Percentiles rank a stretch among this genome's conserved stretches.
These are phyloP conservation scores for Loripinus fragilis DNA, from an alignment of 2,888 invertebrate genomes.

Conservation along the genomic window DNA sequence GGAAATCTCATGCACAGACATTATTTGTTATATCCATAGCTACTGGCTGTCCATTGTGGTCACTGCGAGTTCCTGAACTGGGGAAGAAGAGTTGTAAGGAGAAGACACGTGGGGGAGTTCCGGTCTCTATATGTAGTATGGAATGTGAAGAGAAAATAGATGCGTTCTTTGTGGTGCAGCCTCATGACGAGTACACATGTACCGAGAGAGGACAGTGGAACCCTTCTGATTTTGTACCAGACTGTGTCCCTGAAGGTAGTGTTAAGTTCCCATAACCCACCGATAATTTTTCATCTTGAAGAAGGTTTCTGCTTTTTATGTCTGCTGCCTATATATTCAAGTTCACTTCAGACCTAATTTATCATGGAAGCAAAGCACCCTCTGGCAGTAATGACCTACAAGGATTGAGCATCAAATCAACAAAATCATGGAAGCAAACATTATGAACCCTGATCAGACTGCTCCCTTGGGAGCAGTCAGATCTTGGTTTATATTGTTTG, in stretches of 20 bases:
- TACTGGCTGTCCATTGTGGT: constrained; percentile 42
- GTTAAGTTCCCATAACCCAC: neutral
- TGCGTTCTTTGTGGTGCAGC: constrained; percentile 55
- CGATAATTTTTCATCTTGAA: too few species aligned
- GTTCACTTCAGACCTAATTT: too few species aligned
- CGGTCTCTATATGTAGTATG: constrained; percentile 9
- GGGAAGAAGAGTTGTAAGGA: constrained; percentile 27
- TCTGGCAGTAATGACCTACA: too few species aligned
- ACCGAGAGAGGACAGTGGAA: constrained; percentile 58
- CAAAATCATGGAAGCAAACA: too few species aligned
- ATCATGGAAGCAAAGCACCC: too few species aligned
- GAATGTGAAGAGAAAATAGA: constrained; percentile 25
- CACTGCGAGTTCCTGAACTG: constrained; percentile 25
- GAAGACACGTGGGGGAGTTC: neutral
- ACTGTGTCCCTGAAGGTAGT: constrained; percentile 64
- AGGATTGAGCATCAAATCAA: too few species aligned
- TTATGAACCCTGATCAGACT: too few species aligned
- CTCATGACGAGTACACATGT: constrained; percentile 63
- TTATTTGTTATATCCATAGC: constrained; percentile 27
- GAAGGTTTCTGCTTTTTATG: too few species aligned
- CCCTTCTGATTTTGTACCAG: constrained; percentile 64
- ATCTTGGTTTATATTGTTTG: too few species aligned
- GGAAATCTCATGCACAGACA: too few species aligned
- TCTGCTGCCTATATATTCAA: too few species aligned
- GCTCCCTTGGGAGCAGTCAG: too few species aligned